phyloP scores from a whole-genome alignment of 2,888 invertebrate species.

The Leucophenga montana region DNA sequence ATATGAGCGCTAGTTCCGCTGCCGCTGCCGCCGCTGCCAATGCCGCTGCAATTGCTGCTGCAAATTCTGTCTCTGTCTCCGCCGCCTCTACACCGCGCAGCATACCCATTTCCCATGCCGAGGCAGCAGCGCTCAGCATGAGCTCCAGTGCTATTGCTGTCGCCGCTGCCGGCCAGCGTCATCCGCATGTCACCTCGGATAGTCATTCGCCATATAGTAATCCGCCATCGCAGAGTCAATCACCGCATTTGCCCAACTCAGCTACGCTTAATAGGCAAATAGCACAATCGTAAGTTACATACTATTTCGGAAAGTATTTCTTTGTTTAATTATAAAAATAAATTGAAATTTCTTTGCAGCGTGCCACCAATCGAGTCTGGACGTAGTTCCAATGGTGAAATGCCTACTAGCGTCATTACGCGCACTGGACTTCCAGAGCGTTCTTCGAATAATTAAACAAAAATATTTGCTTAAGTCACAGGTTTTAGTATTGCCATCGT shows the following conservation, averaged over 20 bases:
- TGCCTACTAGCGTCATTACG: constrained; percentile 75
- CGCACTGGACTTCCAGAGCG: constrained; percentile 74
- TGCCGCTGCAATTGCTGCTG: constrained; percentile 36
- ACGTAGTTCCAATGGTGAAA: constrained; percentile 66
- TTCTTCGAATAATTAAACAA: constrained; percentile 69
- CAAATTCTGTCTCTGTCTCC: constrained; percentile 39
- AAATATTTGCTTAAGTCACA: neutral
- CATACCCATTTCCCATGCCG: constrained; percentile 44
- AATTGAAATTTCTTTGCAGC: constrained; percentile 70
- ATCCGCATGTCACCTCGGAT: constrained; percentile 63
- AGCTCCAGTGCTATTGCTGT: constrained; percentile 24
- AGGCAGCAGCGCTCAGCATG: constrained; percentile 56
- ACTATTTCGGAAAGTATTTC: constrained; percentile 3
- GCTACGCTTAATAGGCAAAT: constrained; percentile 75
- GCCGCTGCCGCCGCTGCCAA: constrained; percentile 50
- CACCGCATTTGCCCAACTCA: constrained; percentile 75
- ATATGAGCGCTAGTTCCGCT: constrained; percentile 59
- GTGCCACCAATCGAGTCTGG: constrained; percentile 76
- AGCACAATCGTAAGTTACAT: constrained; percentile 73
- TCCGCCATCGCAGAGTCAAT: constrained; percentile 70
- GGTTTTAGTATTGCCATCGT: constrained; percentile 36
- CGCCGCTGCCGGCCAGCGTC: constrained; percentile 38
- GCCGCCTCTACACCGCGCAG: constrained; percentile 48
- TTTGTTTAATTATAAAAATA: constrained; percentile 31
- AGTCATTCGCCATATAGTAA: constrained; percentile 68